Evolutionary conservation across 2,113 vertebrate species (phyloP).

Genomic region (Austrofundulus limnaeus): DNA sequence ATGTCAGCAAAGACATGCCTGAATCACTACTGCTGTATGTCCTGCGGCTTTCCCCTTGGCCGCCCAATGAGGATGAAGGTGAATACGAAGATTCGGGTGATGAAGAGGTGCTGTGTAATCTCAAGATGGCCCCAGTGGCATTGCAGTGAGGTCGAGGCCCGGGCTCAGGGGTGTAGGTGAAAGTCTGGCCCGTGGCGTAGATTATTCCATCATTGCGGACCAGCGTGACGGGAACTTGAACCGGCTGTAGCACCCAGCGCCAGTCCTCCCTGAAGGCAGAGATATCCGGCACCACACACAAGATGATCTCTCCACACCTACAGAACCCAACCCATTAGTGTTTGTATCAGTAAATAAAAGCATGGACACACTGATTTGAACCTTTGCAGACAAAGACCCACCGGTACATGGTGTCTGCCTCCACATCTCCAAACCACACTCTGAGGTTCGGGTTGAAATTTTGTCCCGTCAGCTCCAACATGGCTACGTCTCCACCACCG

Average conservation of each 20-base stretch:
- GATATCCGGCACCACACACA: slow-evolving; percentile 97
- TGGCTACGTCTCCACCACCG: slow-evolving; percentile 95
- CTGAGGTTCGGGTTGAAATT: slow-evolving; percentile 96
- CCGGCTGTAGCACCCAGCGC: slow-evolving; percentile 96
- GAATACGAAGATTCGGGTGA: slow-evolving; percentile 80
- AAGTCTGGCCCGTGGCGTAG: slow-evolving; percentile 96
- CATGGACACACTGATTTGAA: not conserved
- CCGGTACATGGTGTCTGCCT: slow-evolving; percentile 99
- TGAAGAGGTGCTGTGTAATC: slow-evolving; percentile 86
- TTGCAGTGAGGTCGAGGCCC: slow-evolving; percentile 95
- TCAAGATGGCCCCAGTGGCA: slow-evolving; percentile 91
- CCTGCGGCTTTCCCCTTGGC: slow-evolving; percentile 79
- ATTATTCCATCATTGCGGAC: slow-evolving; percentile 96
- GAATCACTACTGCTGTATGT: slow-evolving; percentile 86
- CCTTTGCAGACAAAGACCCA: slow-evolving; percentile 32
- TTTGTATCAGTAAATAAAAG: not conserved
- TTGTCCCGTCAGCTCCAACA: slow-evolving; percentile 97
- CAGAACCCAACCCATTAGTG: not conserved
- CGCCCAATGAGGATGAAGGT: slow-evolving; percentile 78
- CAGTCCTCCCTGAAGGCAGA: slow-evolving; percentile 97
- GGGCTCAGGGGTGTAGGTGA: slow-evolving; percentile 96
- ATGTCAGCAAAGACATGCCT: slow-evolving; percentile 88
- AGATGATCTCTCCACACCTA: slow-evolving; percentile 94
- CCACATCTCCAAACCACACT: slow-evolving; percentile 98
- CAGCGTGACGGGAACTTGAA: slow-evolving; percentile 96